Evolutionary conservation across 2,113 vertebrate species (phyloP).

Genomic region (Mormoops blainvillei): DNA sequence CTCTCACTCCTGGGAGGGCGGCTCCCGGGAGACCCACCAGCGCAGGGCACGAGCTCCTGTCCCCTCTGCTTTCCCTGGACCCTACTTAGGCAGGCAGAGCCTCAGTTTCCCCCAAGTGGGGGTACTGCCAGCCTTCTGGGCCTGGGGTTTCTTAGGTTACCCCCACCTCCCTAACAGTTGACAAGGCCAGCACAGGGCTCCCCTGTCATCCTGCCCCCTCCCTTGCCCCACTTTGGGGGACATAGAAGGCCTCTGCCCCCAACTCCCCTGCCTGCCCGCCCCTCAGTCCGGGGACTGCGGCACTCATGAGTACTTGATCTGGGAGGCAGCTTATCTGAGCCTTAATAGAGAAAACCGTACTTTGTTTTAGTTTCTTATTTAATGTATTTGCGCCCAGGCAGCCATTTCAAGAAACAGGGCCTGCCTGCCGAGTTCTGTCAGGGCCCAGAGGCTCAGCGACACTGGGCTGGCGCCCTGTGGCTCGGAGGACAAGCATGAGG

Average conservation of each 20-base stretch:
- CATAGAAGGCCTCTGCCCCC: neutral
- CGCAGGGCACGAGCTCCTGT: neutral
- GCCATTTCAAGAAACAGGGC: neutral
- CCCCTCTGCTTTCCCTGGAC: neutral
- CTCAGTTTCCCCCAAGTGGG: neutral
- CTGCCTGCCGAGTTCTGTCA: neutral
- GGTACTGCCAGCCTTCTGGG: neutral
- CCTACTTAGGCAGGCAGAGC: neutral
- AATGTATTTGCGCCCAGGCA: slow-evolving; percentile 51
- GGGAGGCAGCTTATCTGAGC: slow-evolving; percentile 69
- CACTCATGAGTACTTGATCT: slow-evolving; percentile 59
- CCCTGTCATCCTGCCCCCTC: neutral
- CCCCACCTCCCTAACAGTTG: neutral
- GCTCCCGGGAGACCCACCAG: slow-evolving; percentile 20
- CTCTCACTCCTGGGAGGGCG: neutral
- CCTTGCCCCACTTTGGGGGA: neutral
- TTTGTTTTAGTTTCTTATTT: slow-evolving; percentile 24
- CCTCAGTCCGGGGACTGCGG: neutral
- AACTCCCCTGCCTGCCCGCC: neutral
- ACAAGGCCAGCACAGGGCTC: slow-evolving; percentile 59
- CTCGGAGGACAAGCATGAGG: neutral
- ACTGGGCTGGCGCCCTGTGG: neutral
- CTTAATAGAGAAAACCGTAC: slow-evolving; percentile 64
- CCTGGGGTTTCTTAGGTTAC: neutral
- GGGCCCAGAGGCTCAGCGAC: neutral